Base-by-base conservation (phyloP, 2,888 invertebrate genomes). In the Drosophila quinaria region DNA sequence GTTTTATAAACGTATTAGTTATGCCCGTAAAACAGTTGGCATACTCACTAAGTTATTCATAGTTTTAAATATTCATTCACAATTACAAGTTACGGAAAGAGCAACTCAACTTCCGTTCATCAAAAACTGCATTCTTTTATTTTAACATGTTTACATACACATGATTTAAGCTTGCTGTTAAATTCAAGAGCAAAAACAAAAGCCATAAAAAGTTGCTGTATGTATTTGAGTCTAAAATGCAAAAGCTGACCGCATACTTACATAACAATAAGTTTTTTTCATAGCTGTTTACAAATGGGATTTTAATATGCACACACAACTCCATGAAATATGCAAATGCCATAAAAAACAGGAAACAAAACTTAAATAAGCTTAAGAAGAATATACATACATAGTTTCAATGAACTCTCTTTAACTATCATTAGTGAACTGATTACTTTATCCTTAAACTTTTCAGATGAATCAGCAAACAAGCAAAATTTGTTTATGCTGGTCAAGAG, bases 241-340 rank as follows among this genome's bases (percentile, higher is more conserved):
- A 44, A 31, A 60, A 63, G 49, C 56, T 75, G 67, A 61, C 55
- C 72, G 58, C 58, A 47, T 39, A 54, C 54, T 64, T 56, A 67
- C 61, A 55, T 42, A 68, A 69, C 56, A 59, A 74, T 70, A 78
- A 50, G 66, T 70, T 66, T 25, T 25, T 69, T 55, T 46, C 51
- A 56, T 64, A 41, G 50, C 47, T 17, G 35, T 51, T 17, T 50
- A 31, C 59, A 70, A 69, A 74, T 70, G 73, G 39, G 50, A 51
- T 67, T 64, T 67, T 64, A 72, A 68, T 70, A 75, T 74, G 64
- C 60, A 72, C 50, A 63, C 51, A 63, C 51, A 62, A 61, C 25
- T 69, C 33, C 19, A 56, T 70, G 63, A 68, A 74, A 70, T 68
- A 72, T 62, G 62, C 72, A 70, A 78, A 66, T 61, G 70, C 33